Percentiles rank a stretch among this genome's conserved stretches.
Conservation (phyloP, 2,888 invertebrate genomes). For the Anthophora plumipes region DNA sequence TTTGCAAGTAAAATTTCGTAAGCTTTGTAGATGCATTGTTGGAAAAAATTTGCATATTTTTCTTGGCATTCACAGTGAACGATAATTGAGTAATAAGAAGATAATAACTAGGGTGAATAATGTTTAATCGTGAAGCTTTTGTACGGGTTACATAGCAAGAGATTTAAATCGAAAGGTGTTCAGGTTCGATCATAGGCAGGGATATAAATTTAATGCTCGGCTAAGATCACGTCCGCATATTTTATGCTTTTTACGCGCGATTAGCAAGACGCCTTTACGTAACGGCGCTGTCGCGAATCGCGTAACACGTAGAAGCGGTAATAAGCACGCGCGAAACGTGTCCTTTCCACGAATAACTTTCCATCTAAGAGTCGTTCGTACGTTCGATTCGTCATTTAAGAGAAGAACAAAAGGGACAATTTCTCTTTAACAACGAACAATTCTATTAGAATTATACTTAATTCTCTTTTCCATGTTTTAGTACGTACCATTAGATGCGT, state of each 20-base stretch:
- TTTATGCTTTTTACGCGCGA: conserved; percentile 38
- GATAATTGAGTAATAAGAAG: background rate
- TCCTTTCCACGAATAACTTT: conserved; percentile 55
- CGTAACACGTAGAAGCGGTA: conserved; percentile 19
- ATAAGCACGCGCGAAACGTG: conserved; percentile 41
- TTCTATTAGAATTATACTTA: no score
- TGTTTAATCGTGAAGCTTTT: background rate
- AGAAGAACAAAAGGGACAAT: background rate
- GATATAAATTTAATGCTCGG: conserved; percentile 29
- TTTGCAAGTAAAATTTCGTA: background rate
- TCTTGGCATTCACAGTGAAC: background rate
- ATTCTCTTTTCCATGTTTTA: no score
- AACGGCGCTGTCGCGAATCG: conserved; percentile 34
- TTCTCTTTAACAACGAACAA: background rate
- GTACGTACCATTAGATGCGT: no score
- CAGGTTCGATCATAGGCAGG: background rate
- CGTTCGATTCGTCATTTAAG: background rate
- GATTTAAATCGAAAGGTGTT: background rate
- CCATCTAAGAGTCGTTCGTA: conserved; percentile 22
- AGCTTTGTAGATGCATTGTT: background rate
- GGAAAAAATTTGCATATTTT: background rate
- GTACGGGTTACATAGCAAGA: background rate
- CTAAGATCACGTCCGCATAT: conserved; percentile 40
- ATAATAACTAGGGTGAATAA: background rate
- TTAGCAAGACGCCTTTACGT: conserved; percentile 43